Evolutionary conservation across 1,140 invertebrate genomes (phyloP).

Genomic region (Phortica variegata): DNA sequence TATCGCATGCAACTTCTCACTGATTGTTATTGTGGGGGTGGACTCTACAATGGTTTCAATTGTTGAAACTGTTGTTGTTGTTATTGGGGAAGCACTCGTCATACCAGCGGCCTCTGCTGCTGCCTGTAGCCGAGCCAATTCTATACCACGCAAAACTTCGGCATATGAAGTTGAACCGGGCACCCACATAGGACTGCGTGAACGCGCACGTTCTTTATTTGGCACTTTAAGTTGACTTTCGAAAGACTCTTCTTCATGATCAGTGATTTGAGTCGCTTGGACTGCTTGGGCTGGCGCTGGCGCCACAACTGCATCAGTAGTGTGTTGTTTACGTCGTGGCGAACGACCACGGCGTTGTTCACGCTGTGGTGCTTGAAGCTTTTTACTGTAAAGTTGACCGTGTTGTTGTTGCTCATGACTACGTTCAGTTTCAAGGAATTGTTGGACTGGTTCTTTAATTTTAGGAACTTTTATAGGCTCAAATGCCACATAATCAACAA

Average conservation of each 20-base stretch:
- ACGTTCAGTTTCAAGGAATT: slow-evolving; percentile 34
- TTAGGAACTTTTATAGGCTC: slow-evolving; percentile 18
- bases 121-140: slow-evolving; percentile 41
- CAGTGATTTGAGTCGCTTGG: no score
- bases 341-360: slow-evolving; percentile 44
- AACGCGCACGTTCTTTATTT: slow-evolving; percentile 58
- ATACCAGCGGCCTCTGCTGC: slow-evolving; percentile 27
- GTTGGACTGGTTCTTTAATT: slow-evolving; percentile 18
- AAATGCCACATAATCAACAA: no score
- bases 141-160: slow-evolving; percentile 69
- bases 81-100: slow-evolving; percentile 2
- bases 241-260: no score
- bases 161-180: slow-evolving; percentile 75
- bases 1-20: neutral
- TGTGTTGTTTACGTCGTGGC: slow-evolving; percentile 27
- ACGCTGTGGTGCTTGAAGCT: slow-evolving; percentile 29
- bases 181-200: slow-evolving; percentile 71
- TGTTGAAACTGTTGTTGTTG: neutral
- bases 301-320: slow-evolving; percentile 21
- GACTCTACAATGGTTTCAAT: no score
- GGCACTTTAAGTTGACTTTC: slow-evolving; percentile 40
- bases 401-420: slow-evolving; percentile 21
- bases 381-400: slow-evolving; percentile 29
- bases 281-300: slow-evolving; percentile 17
- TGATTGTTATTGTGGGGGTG: no score